These are phyloP conservation scores for Apoderus coryli DNA, from an alignment of 2,888 invertebrate genomes.

Conservation along the genomic window DNA sequence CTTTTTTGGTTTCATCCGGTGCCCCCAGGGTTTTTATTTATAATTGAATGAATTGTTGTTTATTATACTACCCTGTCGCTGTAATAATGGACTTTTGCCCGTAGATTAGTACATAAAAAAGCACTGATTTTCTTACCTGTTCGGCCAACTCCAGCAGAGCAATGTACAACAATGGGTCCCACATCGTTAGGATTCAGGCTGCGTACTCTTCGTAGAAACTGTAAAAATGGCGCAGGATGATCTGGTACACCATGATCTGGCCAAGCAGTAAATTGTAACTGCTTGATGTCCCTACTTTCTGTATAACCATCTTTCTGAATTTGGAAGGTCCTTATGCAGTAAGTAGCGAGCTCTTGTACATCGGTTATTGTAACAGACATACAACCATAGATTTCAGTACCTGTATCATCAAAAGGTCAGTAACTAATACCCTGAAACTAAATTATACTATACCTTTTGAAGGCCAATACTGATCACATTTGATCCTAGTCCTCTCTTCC, in stretches of 20 bases:
- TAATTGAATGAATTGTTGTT: too few relatives aligned
- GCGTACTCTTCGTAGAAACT: conserved; percentile 88
- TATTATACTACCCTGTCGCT: too few relatives aligned
- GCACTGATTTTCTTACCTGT: too few relatives aligned
- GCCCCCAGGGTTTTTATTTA: too few relatives aligned
- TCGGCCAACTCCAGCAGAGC: conserved; percentile 51
- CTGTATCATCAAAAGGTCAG: too few relatives aligned
- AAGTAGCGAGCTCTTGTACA: conserved; percentile 92
- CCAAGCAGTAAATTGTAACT: conserved; percentile 98
- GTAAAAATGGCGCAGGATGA: conserved; percentile 95
- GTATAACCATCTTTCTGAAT: conserved; percentile 64
- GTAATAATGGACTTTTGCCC: too few relatives aligned
- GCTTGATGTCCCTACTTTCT: conserved; percentile 89
- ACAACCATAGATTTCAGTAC: conserved; percentile 81
- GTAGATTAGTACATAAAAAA: too few relatives aligned
- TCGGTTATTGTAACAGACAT: conserved; percentile 91
- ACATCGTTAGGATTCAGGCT: conserved; percentile 82
- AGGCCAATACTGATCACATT: conserved; percentile 99
- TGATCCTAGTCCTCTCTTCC: conserved; percentile 91
- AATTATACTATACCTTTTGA: too few relatives aligned
- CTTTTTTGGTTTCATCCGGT: too few relatives aligned
- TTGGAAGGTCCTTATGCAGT: conserved; percentile 95
- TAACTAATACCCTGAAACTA: too few relatives aligned
- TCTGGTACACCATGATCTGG: conserved; percentile 99
- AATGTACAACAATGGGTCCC: conserved; percentile 91